Evolutionary conservation across 2,797 vertebrate genomes (phyloP).

Genomic region (Neopelma chrysocephalum): DNA sequence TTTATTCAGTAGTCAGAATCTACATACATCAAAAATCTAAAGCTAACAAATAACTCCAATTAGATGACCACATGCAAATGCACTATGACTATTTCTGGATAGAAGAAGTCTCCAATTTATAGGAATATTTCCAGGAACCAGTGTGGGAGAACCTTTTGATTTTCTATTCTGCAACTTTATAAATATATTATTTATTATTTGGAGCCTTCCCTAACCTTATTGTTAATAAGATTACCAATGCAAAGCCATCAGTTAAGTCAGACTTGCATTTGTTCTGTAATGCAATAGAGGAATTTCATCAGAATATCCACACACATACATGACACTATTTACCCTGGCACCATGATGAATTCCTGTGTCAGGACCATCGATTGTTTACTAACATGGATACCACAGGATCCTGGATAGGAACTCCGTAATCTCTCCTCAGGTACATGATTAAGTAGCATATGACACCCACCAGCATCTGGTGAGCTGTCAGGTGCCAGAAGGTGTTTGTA

Average conservation of each 20-base stretch:
- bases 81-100: neutral
- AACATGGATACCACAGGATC: constrained; percentile 36
- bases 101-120: neutral
- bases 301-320: neutral
- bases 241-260: neutral
- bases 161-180: neutral
- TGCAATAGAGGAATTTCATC: neutral
- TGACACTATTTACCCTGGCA: neutral
- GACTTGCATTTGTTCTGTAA: neutral
- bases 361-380: constrained; percentile 14
- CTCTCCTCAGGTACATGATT: constrained; percentile 58
- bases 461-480: constrained; percentile 68
- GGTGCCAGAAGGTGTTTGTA: constrained; percentile 70
- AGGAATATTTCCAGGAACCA: neutral
- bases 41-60: neutral
- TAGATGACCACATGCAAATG: neutral
- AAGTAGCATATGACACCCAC: constrained; percentile 64
- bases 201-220: neutral
- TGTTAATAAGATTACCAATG: neutral
- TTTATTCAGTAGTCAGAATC: neutral
- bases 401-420: constrained; percentile 6
- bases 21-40: neutral
- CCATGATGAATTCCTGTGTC: neutral
- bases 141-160: neutral
- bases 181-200: neutral